Percentiles rank a stretch among this genome's conserved stretches.
Evolutionary conservation across 2,888 invertebrate species (phyloP).

Genomic region (Escarpia spicata): DNA sequence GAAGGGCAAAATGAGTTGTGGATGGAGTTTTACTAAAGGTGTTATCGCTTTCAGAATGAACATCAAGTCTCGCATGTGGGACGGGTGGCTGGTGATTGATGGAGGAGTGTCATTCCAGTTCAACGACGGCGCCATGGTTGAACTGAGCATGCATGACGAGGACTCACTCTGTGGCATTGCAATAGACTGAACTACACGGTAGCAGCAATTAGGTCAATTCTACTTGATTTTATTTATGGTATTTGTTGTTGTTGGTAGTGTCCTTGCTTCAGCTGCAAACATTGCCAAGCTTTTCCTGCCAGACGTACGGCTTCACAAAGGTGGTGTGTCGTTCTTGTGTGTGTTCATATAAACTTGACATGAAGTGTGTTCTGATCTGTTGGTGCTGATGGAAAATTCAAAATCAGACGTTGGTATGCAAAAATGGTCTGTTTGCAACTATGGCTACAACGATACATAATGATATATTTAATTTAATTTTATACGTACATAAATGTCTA

Average conservation of each 20-base stretch:
- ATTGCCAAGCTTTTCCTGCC: conserved; percentile 13
- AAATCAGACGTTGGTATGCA: neutral
- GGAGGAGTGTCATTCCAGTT: conserved; percentile 95
- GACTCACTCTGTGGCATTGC: conserved; percentile 85
- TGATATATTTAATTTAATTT: too few relatives aligned
- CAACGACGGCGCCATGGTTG: conserved; percentile 90
- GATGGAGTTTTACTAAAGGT: too few relatives aligned
- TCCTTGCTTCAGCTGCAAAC: neutral
- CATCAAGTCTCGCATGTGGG: conserved; percentile 88
- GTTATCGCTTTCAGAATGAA: conserved; percentile 70
- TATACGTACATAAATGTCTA: too few relatives aligned
- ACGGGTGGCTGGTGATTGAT: conserved; percentile 92
- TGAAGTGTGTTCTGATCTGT: neutral
- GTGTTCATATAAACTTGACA: neutral
- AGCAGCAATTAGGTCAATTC: conserved; percentile 17
- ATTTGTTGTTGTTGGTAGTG: conserved; percentile 12
- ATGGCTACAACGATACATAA: too few relatives aligned
- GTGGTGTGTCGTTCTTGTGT: neutral
- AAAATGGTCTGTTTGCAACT: neutral
- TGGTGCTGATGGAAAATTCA: neutral
- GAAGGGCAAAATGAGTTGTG: too few relatives aligned
- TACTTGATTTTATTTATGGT: conserved; percentile 13
- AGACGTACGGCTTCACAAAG: neutral
- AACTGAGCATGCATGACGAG: conserved; percentile 84
- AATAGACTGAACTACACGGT: conserved; percentile 26